Evolutionary conservation across 2,888 invertebrate species (phyloP).

Genomic region (Phytoseiulus persimilis): DNA sequence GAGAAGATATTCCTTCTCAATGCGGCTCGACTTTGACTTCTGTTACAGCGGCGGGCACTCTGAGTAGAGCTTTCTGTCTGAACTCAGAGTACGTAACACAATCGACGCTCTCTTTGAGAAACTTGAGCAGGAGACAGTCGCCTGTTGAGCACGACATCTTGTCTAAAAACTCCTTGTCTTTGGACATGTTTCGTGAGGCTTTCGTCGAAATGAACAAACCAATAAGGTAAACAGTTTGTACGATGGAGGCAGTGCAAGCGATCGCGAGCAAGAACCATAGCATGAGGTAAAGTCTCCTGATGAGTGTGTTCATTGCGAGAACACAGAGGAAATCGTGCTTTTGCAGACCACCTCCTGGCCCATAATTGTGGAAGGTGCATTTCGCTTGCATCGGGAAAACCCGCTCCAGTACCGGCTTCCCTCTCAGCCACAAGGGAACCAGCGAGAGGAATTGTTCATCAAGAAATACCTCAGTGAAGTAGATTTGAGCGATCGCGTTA

Average conservation of each 20-base stretch:
- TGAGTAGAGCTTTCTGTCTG: neutral
- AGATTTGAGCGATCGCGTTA: neutral
- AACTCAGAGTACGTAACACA: neutral
- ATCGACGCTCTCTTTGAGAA: neutral
- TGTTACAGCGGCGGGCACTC: neutral
- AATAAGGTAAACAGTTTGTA: neutral
- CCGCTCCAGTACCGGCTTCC: neutral
- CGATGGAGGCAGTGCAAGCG: neutral
- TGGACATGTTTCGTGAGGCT: neutral
- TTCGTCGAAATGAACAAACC: neutral
- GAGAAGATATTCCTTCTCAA: neutral
- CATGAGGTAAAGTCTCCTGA: neutral
- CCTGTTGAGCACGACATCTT: neutral
- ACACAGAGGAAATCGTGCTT: neutral
- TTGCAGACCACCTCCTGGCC: neutral
- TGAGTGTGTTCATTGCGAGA: neutral
- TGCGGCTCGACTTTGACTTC: neutral
- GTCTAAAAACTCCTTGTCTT: neutral
- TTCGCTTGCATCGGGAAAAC: neutral
- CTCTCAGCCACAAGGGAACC: neutral
- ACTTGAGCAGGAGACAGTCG: neutral
- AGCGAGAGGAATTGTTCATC: neutral
- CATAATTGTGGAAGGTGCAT: neutral
- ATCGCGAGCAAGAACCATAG: neutral
- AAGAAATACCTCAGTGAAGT: neutral